phyloP scores from a whole-genome alignment of 2,113 vertebrate genomes.

The Struthio camelus region DNA sequence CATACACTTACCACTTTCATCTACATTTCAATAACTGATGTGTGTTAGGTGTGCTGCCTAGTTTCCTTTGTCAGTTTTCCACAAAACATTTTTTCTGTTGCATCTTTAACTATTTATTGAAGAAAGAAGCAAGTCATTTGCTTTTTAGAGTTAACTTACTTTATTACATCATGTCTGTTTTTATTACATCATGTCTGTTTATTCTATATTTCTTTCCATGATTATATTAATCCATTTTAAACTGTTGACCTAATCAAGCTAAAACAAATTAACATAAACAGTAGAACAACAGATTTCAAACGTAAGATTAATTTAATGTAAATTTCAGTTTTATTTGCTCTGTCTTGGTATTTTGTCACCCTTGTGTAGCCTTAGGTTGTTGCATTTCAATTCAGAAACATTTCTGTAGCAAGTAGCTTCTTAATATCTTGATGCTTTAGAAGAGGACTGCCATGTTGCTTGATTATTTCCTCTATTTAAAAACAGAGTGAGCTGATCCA shows the following conservation, averaged over 20 bases:
- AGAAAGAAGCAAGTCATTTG: background rate
- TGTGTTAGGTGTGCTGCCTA: background rate
- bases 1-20: background rate
- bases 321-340: background rate
- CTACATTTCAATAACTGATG: background rate
- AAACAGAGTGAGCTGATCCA: background rate
- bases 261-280: background rate
- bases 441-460: background rate
- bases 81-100: background rate
- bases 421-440: background rate
- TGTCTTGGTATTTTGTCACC: background rate
- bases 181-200: background rate
- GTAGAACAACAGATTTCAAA: background rate
- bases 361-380: background rate
- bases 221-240: slow-evolving; percentile 7
- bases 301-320: background rate
- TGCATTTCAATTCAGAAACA: background rate
- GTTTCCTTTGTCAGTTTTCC: slow-evolving; percentile 32
- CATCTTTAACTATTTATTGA: background rate
- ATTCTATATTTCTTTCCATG: background rate
- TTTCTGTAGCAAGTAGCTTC: background rate
- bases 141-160: background rate
- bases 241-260: slow-evolving; percentile 6
- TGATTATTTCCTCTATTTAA: background rate
- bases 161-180: background rate